A percentile compares a stretch with the other conserved stretches of the same genome.
Conservation (phyloP, 2,797 vertebrate genomes). For the Tachyglossus aculeatus region DNA sequence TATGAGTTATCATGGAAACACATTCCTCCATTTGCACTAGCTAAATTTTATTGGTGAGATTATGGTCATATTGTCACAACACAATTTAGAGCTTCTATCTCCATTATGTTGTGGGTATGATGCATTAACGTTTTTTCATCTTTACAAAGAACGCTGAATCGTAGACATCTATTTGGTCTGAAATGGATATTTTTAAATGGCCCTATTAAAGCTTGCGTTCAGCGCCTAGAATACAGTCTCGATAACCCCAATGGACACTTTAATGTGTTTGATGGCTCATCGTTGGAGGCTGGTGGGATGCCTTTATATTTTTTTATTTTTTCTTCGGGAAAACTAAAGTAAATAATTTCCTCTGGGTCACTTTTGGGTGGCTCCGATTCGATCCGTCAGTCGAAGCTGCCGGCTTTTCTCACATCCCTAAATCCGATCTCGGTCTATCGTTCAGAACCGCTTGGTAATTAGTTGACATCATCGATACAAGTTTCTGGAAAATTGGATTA, state of each 20-base stretch:
- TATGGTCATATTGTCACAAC: neutral
- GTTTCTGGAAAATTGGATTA: conserved; percentile 29
- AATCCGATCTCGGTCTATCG: conserved; percentile 1
- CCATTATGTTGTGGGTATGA: fast-evolving
- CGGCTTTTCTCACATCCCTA: conserved; percentile 10
- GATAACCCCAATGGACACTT: neutral
- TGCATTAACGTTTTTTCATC: fast-evolving
- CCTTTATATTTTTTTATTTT: neutral
- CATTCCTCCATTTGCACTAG: no score
- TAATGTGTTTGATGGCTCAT: neutral
- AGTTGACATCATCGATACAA: conserved; percentile 19
- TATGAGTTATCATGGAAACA: no score
- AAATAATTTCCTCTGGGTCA: conserved; percentile 1
- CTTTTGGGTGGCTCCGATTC: neutral
- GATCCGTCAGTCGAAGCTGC: neutral
- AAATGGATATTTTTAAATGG: neutral
- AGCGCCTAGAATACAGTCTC: neutral
- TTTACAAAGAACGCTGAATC: neutral
- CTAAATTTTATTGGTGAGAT: neutral
- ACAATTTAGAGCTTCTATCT: neutral
- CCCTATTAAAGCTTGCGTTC: neutral
- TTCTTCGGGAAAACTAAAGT: neutral
- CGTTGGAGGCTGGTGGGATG: neutral
- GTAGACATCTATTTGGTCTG: neutral
- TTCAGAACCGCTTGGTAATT: neutral